Conservation (phyloP, 2,888 invertebrate species). For the Eucriotettix oculatus region DNA sequence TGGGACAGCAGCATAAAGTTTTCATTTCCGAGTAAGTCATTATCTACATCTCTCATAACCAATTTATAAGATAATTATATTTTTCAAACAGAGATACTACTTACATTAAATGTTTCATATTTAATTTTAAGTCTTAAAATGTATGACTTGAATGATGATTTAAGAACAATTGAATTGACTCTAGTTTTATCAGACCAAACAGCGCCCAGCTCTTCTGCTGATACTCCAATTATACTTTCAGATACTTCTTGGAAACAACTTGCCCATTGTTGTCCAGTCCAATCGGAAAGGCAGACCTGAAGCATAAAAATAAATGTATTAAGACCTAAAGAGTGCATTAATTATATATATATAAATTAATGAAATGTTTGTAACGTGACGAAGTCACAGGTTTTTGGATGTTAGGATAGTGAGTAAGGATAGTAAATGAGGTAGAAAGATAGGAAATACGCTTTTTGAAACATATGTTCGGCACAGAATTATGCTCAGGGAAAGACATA, state of each 20-base stretch:
- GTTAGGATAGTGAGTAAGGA: too few species aligned
- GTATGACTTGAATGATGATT: conserved; percentile 61
- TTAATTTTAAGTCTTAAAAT: conserved; percentile 75
- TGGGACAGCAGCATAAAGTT: neutral
- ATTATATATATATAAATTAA: too few species aligned
- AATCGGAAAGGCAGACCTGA: conserved; percentile 74
- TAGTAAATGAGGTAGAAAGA: too few species aligned
- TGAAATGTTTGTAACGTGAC: too few species aligned
- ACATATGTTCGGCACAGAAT: too few species aligned
- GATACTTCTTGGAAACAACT: conserved; percentile 78
- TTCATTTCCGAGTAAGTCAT: neutral
- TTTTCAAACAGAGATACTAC: neutral
- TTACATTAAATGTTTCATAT: conserved; percentile 79
- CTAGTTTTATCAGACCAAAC: conserved; percentile 38
- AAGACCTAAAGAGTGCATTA: neutral
- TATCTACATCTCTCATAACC: neutral
- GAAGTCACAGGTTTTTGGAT: too few species aligned
- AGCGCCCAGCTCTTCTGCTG: conserved; percentile 62
- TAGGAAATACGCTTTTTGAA: too few species aligned
- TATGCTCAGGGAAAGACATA: too few species aligned
- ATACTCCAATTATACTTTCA: conserved; percentile 54
- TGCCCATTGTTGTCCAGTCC: conserved; percentile 74
- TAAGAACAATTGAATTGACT: conserved; percentile 44
- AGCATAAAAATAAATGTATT: conserved; percentile 12
- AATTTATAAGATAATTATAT: neutral